phyloP scores from a whole-genome alignment of 92 coral and sea anemone genomes.

The Umimayanthus kanabou region DNA sequence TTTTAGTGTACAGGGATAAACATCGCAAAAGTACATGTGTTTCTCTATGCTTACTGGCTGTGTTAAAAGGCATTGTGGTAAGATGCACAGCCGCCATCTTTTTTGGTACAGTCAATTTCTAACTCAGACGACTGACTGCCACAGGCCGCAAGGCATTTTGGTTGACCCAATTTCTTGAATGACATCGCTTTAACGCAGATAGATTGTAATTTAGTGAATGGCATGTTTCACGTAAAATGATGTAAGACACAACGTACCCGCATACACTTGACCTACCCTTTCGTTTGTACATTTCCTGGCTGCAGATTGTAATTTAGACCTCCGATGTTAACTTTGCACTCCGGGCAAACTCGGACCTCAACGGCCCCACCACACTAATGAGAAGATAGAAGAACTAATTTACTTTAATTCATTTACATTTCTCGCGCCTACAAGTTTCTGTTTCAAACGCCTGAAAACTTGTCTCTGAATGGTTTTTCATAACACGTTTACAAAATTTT shows the following conservation, averaged over 20 bases:
- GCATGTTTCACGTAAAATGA: not conserved
- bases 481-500: too few relatives aligned
- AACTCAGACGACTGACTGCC: too few relatives aligned
- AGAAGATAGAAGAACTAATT: not conserved
- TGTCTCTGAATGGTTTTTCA: too few relatives aligned
- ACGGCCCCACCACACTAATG: slow-evolving; percentile 81
- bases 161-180: too few relatives aligned
- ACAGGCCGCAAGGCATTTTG: not conserved
- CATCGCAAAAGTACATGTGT: too few relatives aligned
- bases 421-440: too few relatives aligned
- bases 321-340: slow-evolving; percentile 70
- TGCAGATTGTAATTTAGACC: slow-evolving; percentile 45
- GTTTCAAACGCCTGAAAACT: too few relatives aligned
- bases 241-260: slow-evolving; percentile 9
- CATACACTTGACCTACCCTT: slow-evolving; percentile 27
- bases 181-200: not conserved
- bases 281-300: slow-evolving; percentile 18
- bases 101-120: too few relatives aligned
- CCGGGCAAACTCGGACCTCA: slow-evolving; percentile 68
- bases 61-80: too few relatives aligned
- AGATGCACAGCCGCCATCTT: too few relatives aligned
- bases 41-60: too few relatives aligned
- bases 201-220: not conserved
- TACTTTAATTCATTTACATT: not conserved
- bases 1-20: too few relatives aligned